Evolutionary conservation across 2,888 invertebrate genomes (phyloP), one percentile per base, ranked within the genome.

Genomic region (Lucinisca nassula): DNA sequence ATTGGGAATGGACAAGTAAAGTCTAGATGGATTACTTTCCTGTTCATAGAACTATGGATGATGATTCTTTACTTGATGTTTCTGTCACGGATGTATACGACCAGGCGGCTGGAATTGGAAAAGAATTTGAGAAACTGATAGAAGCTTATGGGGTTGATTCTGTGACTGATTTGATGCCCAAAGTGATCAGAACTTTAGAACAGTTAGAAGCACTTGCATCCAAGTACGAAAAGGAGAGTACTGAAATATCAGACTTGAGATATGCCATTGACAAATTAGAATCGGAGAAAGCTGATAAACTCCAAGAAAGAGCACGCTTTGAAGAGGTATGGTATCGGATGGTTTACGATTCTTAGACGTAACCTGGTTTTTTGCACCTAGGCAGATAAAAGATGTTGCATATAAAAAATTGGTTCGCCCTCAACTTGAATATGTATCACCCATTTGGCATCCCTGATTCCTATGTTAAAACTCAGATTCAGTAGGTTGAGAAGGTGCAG

Each of bases 91-190:
- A 99, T 97, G 99, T 99, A 82, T 99, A 99, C 96, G 99, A 99
- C 96, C 97, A 99, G 95, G 99, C 99, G 78, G 98, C 99, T 83
- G 99, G 98, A 95, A 99, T 99, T 96, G 99, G 99, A 90, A 99
- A 99, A 96, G 99, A 99, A 97, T 99, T 99, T 96, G 99, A 99
- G 97, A 98, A 98, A 96, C 98, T 99, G 93, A 99, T 99, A 95
- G 99, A 99, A 96, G 93, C 97, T 93, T 98, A 98, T 97, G 99
- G 99, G 91, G 98, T 98, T 92, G 99, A 99, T 94, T 98, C 98
- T 76, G 98, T 99, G 55, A 98, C 97, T 12, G 97, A 98, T 93
- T 97, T 99, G 82, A 98, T 99, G 98, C 99, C 99, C 79, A 99
- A 99, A 97, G 99, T 99, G 87, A 98, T 99, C 85, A 98, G 98